A percentile compares a stretch with the other conserved stretches of the same genome.
These are phyloP conservation scores for Monodelphis domestica DNA, from an alignment of 2,797 vertebrate genomes.

Conservation along the genomic window DNA sequence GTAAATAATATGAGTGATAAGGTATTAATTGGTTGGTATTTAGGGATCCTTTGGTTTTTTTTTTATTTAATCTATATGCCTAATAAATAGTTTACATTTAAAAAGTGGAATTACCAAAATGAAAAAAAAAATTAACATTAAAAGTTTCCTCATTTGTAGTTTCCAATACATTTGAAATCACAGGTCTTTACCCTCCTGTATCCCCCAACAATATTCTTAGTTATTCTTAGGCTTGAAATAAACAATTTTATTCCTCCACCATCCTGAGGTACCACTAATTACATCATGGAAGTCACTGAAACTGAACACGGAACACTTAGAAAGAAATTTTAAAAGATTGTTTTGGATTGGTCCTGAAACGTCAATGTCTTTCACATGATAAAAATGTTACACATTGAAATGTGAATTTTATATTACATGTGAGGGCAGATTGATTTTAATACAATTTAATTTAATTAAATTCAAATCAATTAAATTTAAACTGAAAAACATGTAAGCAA, in stretches of 20 bases:
- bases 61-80: not conserved
- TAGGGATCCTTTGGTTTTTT: not conserved
- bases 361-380: not conserved
- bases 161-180: not conserved
- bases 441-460: too few relatives aligned
- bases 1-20: not conserved
- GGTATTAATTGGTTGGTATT: not conserved
- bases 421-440: not conserved
- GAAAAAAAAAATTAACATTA: not conserved
- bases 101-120: not conserved
- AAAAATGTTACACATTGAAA: not conserved
- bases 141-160: not conserved
- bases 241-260: not conserved
- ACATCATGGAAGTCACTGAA: not conserved
- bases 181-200: not conserved
- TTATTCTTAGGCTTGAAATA: not conserved
- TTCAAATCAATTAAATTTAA: too few relatives aligned
- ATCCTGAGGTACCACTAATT: not conserved
- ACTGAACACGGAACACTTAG: not conserved
- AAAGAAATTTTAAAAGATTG: conserved; percentile 13
- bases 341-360: conserved; percentile 8
- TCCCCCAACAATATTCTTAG: not conserved
- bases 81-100: not conserved
- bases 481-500: not conserved
- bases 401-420: not conserved